These are phyloP conservation scores for Caenorhabditis imperialis DNA, from an alignment of 2,888 invertebrate genomes.

Conservation along the genomic window DNA sequence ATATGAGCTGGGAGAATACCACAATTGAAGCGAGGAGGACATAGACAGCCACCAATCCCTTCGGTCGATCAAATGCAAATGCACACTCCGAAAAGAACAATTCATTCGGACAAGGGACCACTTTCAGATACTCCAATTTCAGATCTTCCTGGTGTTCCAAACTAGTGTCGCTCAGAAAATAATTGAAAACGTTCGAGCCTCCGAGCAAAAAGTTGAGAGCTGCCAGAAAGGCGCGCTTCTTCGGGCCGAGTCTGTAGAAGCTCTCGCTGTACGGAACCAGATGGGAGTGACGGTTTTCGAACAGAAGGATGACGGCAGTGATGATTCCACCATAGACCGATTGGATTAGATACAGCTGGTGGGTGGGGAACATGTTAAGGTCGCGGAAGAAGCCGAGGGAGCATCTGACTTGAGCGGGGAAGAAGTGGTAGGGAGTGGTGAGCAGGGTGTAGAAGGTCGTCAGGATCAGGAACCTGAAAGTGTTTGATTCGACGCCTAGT, in stretches of 20 bases:
- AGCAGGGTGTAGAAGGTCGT: constrained; percentile 32
- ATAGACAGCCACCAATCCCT: neutral
- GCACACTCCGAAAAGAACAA: constrained; percentile 12
- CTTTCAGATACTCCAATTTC: constrained; percentile 12
- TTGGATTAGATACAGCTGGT: constrained; percentile 13
- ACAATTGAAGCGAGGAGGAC: neutral
- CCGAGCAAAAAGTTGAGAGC: constrained; percentile 18
- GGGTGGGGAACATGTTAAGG: neutral
- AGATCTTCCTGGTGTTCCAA: neutral
- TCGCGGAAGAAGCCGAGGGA: constrained; percentile 22
- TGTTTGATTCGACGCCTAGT: too few relatives aligned
- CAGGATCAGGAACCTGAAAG: constrained; percentile 19
- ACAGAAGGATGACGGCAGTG: constrained; percentile 15
- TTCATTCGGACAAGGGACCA: constrained; percentile 22
- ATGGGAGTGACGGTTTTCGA: constrained; percentile 24
- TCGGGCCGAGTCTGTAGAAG: neutral
- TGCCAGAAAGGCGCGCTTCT: constrained; percentile 12
- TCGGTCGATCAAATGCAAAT: neutral
- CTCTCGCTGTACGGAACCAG: constrained; percentile 8
- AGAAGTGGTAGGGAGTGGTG: constrained; percentile 30
- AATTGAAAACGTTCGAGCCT: constrained; percentile 4
- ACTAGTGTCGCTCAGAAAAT: too few relatives aligned
- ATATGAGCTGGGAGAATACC: constrained; percentile 5
- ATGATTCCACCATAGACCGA: constrained; percentile 15
- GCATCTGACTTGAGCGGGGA: constrained; percentile 31